Evolutionary conservation across 2,888 invertebrate genomes (phyloP).

Genomic region (Penaeus monodon): DNA sequence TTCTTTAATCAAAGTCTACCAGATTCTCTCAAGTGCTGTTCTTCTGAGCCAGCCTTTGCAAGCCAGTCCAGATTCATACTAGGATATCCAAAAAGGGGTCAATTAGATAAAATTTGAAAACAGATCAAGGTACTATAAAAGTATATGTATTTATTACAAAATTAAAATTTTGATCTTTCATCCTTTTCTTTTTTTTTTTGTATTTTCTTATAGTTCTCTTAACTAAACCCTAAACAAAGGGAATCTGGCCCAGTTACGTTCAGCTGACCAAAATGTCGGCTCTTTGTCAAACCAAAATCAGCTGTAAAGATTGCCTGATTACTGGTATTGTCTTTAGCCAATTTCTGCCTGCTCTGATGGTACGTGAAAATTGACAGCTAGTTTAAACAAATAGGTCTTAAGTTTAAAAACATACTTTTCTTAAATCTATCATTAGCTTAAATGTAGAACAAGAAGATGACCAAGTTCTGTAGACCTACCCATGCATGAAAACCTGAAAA

Average conservation of each 20-base stretch:
- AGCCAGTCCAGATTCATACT: not conserved
- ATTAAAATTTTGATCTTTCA: no score
- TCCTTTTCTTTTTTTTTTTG: no score
- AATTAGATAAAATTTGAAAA: no score
- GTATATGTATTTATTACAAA: no score
- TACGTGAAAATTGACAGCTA: conserved; percentile 6
- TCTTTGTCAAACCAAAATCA: conserved; percentile 52
- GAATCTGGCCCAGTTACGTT: not conserved
- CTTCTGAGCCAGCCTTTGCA: conserved; percentile 14
- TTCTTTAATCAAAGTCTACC: no score
- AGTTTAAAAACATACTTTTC: conserved; percentile 9
- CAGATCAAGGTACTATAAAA: no score
- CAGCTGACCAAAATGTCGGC: conserved; percentile 38
- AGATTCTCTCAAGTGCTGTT: conserved; percentile 9
- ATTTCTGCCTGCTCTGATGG: conserved; percentile 51
- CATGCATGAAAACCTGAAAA: conserved; percentile 50
- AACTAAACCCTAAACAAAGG: not conserved
- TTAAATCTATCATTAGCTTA: conserved; percentile 18
- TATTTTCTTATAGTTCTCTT: no score
- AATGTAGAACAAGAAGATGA: conserved; percentile 30
- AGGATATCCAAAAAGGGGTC: no score
- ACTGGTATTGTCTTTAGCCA: conserved; percentile 46
- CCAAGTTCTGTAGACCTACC: conserved; percentile 32
- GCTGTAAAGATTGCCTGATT: conserved; percentile 38
- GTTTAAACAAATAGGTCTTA: not conserved